These are phyloP conservation scores for Ectropis crepuscularia DNA, from an alignment of 2,888 invertebrate genomes.

Conservation along the genomic window DNA sequence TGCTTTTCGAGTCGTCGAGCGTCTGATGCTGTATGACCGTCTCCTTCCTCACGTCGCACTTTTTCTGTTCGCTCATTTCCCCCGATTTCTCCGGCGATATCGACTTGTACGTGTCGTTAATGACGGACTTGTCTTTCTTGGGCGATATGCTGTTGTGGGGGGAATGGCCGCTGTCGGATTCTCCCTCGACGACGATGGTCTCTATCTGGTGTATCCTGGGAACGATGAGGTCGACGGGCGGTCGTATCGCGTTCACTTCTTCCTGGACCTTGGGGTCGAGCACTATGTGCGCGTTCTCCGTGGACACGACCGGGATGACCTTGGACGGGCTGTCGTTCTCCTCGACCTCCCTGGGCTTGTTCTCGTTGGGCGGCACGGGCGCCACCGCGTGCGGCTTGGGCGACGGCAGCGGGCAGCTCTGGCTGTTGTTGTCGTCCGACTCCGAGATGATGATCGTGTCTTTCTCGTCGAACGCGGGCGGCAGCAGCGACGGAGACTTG, in stretches of 20 bases:
- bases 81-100: conserved; percentile 67
- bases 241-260: conserved; percentile 57
- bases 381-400: conserved; percentile 66
- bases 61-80: conserved; percentile 61
- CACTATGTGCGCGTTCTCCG: conserved; percentile 76
- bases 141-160: conserved; percentile 62
- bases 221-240: conserved; percentile 64
- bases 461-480: conserved; percentile 67
- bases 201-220: conserved; percentile 72
- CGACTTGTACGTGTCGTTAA: conserved; percentile 67
- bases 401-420: conserved; percentile 79
- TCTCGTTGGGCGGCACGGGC: conserved; percentile 59
- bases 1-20: conserved; percentile 63
- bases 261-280: conserved; percentile 71
- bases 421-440: conserved; percentile 80
- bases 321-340: conserved; percentile 75
- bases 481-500: conserved; percentile 59
- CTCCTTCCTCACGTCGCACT: conserved; percentile 73
- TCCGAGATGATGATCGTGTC: conserved; percentile 80
- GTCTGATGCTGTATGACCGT: conserved; percentile 78
- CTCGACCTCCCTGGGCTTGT: conserved; percentile 68
- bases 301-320: conserved; percentile 74
- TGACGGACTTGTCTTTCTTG: conserved; percentile 68
- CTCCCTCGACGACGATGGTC: conserved; percentile 75
- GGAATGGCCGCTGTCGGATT: conserved; percentile 67